phyloP scores from a whole-genome alignment of 53 echinoderm and acorn worm genomes.

The Echinometra lucunter region DNA sequence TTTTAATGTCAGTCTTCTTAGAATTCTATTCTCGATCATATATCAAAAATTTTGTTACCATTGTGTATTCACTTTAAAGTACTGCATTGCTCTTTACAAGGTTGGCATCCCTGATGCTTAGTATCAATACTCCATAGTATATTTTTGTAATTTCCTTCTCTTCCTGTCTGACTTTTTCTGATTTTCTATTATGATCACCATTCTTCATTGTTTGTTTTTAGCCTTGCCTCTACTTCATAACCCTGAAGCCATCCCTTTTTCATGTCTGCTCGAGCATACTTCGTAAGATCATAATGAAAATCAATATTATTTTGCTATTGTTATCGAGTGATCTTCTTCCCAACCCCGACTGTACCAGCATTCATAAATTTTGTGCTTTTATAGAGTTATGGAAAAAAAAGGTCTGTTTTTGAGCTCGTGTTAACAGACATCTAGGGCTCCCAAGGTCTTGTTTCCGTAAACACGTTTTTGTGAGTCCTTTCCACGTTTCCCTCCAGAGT shows the following conservation, averaged over 20 bases:
- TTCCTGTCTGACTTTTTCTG: background rate
- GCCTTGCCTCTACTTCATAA: background rate
- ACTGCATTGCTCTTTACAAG: too few species aligned
- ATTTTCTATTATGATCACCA: background rate
- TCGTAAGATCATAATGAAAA: background rate
- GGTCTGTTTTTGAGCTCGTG: background rate
- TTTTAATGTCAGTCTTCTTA: too few species aligned
- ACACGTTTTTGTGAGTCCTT: background rate
- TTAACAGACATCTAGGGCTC: background rate
- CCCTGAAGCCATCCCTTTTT: background rate
- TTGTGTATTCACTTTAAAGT: too few species aligned
- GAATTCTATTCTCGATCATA: too few species aligned
- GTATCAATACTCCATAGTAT: background rate
- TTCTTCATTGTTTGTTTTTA: background rate
- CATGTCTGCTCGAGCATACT: background rate
- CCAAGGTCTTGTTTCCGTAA: constrained; percentile 49
- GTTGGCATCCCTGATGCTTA: background rate
- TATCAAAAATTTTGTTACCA: too few species aligned
- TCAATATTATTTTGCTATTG: constrained; percentile 25
- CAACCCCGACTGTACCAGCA: background rate
- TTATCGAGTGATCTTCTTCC: background rate
- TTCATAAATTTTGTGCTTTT: background rate
- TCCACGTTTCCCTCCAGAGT: background rate
- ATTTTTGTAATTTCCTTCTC: background rate
- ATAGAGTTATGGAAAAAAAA: background rate